These are phyloP conservation scores for Stictocephala bisonia DNA, from an alignment of 2,888 invertebrate species.

Conservation along the genomic window DNA sequence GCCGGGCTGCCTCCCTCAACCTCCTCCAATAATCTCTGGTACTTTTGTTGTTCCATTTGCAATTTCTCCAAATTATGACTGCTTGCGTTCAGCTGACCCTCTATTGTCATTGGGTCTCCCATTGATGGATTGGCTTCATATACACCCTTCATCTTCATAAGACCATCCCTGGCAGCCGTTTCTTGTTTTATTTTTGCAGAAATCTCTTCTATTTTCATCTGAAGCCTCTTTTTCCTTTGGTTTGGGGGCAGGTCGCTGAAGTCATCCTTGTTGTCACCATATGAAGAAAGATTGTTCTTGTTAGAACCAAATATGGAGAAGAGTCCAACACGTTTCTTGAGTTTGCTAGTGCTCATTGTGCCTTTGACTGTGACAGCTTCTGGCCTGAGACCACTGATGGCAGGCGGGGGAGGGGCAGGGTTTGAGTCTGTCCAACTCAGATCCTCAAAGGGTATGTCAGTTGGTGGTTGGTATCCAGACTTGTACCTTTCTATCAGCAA, in stretches of 20 bases:
- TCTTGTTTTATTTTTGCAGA: slow-evolving; percentile 88
- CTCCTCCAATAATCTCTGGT: slow-evolving; percentile 85
- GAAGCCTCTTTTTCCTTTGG: slow-evolving; percentile 91
- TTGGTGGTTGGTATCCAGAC: slow-evolving; percentile 94
- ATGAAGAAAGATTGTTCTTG: slow-evolving; percentile 69
- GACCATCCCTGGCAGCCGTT: slow-evolving; percentile 92
- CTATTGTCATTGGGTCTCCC: slow-evolving; percentile 94
- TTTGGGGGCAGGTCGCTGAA: slow-evolving; percentile 97
- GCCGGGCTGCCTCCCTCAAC: slow-evolving; percentile 64
- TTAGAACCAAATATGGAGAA: slow-evolving; percentile 93
- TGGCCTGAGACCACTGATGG: slow-evolving; percentile 56
- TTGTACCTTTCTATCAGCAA: slow-evolving; percentile 94
- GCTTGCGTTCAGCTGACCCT: slow-evolving; percentile 94
- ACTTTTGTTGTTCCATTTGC: slow-evolving; percentile 85
- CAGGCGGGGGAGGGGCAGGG: slow-evolving; percentile 50
- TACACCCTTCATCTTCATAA: slow-evolving; percentile 98
- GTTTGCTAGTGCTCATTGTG: slow-evolving; percentile 84
- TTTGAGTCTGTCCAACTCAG: slow-evolving; percentile 66
- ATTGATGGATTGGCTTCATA: slow-evolving; percentile 96
- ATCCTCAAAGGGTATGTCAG: slow-evolving; percentile 95
- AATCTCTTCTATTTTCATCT: slow-evolving; percentile 72
- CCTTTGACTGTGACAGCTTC: slow-evolving; percentile 77
- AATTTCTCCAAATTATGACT: slow-evolving; percentile 92
- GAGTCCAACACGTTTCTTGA: slow-evolving; percentile 88
- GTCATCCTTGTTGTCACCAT: slow-evolving; percentile 89